These are phyloP conservation scores for Brassicogethes aeneus DNA, from an alignment of 2,888 invertebrate genomes.

Conservation along the genomic window DNA sequence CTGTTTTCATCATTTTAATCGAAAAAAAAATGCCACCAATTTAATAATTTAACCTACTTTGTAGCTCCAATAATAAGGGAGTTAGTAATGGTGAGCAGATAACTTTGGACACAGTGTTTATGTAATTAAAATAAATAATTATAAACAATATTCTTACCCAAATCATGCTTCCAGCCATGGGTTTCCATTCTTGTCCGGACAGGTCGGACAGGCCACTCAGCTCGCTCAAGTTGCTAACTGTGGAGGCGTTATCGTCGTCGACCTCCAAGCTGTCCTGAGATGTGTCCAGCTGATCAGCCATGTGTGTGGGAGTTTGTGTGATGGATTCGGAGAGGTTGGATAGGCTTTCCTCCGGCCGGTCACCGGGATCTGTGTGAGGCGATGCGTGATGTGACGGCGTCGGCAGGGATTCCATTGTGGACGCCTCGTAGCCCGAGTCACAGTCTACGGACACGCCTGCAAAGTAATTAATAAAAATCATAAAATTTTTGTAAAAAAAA, in stretches of 20 bases:
- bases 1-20: too few relatives aligned
- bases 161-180: constrained; percentile 45
- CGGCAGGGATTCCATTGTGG: constrained; percentile 27
- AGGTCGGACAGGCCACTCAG: constrained; percentile 56
- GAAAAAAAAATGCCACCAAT: too few relatives aligned
- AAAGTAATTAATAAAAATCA: constrained; percentile 7
- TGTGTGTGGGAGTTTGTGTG: constrained; percentile 22
- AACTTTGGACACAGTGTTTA: too few relatives aligned
- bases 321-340: constrained; percentile 23
- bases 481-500: constrained; percentile 3
- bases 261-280: constrained; percentile 31
- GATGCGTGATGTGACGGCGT: constrained; percentile 28
- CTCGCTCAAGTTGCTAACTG: constrained; percentile 49
- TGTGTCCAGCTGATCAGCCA: constrained; percentile 25
- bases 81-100: too few relatives aligned
- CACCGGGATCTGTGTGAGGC: constrained; percentile 22
- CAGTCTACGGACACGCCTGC: constrained; percentile 31
- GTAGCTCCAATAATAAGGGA: too few relatives aligned
- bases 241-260: constrained; percentile 41
- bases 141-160: constrained; percentile 34
- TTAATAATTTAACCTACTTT: too few relatives aligned
- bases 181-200: constrained; percentile 62
- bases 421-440: constrained; percentile 37
- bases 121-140: not conserved
- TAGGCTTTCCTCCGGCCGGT: constrained; percentile 23